Evolutionary conservation across 1,140 invertebrate species (phyloP), one percentile per base, ranked within the genome.

Genomic region (Ephestia elutella): DNA sequence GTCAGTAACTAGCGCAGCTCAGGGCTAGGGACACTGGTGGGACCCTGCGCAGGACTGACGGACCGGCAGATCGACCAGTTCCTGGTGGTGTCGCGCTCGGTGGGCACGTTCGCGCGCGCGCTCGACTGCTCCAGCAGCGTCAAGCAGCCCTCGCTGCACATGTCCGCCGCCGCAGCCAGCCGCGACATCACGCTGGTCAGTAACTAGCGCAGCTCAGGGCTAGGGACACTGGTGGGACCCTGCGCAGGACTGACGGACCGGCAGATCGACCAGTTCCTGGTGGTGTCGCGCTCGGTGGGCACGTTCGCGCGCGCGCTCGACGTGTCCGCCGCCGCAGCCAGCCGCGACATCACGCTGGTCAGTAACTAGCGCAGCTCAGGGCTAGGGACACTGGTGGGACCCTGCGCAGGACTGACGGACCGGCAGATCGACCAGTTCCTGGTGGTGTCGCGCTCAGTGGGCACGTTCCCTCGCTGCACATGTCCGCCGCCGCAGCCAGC

Each of bases 1-100:
- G 95, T 97, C 70, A 89, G 90, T 48, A 44, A 5, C 19, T 25
- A n/a, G n/a, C n/a, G n/a, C n/a, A n/a, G n/a, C n/a, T n/a, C n/a
- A n/a, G n/a, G n/a, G n/a, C n/a, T n/a, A n/a, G n/a, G n/a, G n/a
- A n/a, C n/a, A n/a, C 89, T 99, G 65, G 93, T 98, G 28, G 97
- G 96, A 97, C 96, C 60, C 97, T 98, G 91, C 94, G 66, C 96
- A 98, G 91, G 91, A 65, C 91, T 99, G 59, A 95, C 94, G 64
- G 97, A 99, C 90, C 92, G 96, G 79, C 97, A 99, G 90, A 99
- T 99, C 65, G 98, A 99, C 91, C 98, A 99, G 89, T 99, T 99
- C 91, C 92, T 99, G 65, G 97, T 99, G 62, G 95, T 99, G 70
- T 97, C 97, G 57, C 95, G 97, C 79, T 98, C 98, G 38, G 97